Evolutionary conservation across 2,888 invertebrate genomes (phyloP), one percentile per base, ranked within the genome.

Genomic region (Taphrorychus bicolor): DNA sequence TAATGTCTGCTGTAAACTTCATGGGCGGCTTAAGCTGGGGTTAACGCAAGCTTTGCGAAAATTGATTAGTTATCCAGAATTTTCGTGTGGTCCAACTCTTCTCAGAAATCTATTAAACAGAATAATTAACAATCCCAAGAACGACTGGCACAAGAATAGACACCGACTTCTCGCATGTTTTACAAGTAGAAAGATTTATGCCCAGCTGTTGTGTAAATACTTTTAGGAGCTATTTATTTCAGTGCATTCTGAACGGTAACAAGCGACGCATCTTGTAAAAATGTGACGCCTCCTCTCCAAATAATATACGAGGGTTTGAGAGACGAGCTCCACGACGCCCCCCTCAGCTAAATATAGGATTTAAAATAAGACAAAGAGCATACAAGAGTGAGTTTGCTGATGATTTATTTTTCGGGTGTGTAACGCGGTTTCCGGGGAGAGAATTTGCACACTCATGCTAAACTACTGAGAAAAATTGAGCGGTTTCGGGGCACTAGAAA

Each of bases 211-310:
- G 49, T 65, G 59, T 65, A 65, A 65, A 65, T 45, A 59, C 59
- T 65, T 65, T 63, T 54, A 32, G 32, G 32, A 32, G 54, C 65
- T 49, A 65, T 65, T 65, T 65, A 65, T 65, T 51, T 53, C 17
- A 53, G 59, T 65, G 65, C 54, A 65, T 59, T 59, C 54, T 65
- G 54, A 59, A 65, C 45, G 21, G 59, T 65, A 65, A 59, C 65
- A 65, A 64, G 64, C 58, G 42, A 42, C 58, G 52, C 65, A 65
- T 65, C 59, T 59, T 59, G 65, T 65, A 59, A 54, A 59, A 59
- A 59, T 65, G 53, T 54, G 21, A 65, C 65, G 65, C 65, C 59
- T 40, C 48, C 14, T 45, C 45, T 51, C 19, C 21, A 48, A 52
- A 59, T 59, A 59, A 59, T 65, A 65, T 65, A 65, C 53, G 64